Conservation (phyloP, 2,113 vertebrate genomes). For the Elgaria multicarinata region DNA sequence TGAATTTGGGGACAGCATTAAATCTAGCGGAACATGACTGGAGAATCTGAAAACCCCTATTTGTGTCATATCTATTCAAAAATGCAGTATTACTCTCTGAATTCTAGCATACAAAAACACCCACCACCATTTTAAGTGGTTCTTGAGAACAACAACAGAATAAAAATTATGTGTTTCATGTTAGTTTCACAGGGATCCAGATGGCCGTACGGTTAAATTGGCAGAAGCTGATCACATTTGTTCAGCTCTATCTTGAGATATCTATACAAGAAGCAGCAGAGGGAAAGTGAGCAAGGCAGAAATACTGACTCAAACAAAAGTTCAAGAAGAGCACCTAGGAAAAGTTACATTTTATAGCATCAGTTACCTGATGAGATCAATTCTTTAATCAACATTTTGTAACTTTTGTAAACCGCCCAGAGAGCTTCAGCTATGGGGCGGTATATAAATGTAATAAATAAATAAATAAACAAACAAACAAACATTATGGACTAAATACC, state of each 20-base stretch:
- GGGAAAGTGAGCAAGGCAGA: not conserved
- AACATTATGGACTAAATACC: not conserved
- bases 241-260: constrained; percentile 4
- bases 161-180: constrained; percentile 23
- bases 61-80: not conserved
- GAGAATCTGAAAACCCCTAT: not conserved
- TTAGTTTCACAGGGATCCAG: constrained; percentile 18
- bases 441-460: too few species aligned
- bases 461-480: too few species aligned
- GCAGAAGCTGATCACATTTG: not conserved
- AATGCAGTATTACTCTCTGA: not conserved
- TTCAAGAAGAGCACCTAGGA: not conserved
- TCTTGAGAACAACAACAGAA: constrained; percentile 18
- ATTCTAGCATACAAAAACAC: not conserved
- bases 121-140: not conserved
- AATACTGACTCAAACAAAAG: not conserved
- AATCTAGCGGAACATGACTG: not conserved
- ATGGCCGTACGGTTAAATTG: not conserved
- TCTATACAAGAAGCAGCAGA: not conserved
- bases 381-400: too few species aligned
- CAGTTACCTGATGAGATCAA: not conserved
- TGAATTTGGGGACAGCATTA: not conserved
- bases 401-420: too few species aligned
- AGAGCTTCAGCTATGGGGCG: too few species aligned
- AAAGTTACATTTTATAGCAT: not conserved